Base-by-base conservation (phyloP, 2,888 invertebrate genomes). In the Clusia tigrina region DNA sequence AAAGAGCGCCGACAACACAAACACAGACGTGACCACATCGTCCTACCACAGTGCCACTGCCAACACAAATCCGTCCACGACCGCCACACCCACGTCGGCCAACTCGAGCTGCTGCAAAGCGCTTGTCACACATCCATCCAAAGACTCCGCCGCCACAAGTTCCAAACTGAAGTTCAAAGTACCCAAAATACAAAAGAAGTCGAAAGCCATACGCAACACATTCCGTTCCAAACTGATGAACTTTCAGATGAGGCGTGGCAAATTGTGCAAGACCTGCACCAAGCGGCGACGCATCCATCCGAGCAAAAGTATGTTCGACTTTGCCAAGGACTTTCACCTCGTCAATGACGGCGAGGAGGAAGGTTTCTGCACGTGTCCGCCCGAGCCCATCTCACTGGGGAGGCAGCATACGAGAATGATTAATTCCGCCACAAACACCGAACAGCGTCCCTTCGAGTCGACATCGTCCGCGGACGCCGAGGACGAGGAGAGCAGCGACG, bases 171-270 rank as follows among this genome's bases (percentile, higher is more conserved):
- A 77, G 69, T 74, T 78, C 20, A 82, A 81, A 76, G 78, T 79
- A 74, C 81, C 83, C 67, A 81, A 81, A 69, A 78, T 81, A 64
- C 77, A 78, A 66, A 83, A 81, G 72, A 81, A 81, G 71, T 78
- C 79, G 18, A 83, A 81, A 77, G 78, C 78, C 62, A 77, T 83
- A 53, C 76, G 80, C 26, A 80, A 81, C 52, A 83, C 81, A 69
- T 83, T 83, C 73, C 83, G 83, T 57, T 72, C 77, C 62, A 83
- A 82, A 62, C 60, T 83, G 48, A 76, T 83, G 46, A 78, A 72
- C 62, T 82, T 83, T 53, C 82, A 82, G 67, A 64, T 80, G 58
- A 74, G 74, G 20, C 78, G 78, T 42, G 71, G 73, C 42, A 79
- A 79, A 65, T 73, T 79, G 1, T 84, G 83, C 61, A 81, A 80